Conservation (phyloP, 2,113 vertebrate genomes). For the Pterophyllum scalare region DNA sequence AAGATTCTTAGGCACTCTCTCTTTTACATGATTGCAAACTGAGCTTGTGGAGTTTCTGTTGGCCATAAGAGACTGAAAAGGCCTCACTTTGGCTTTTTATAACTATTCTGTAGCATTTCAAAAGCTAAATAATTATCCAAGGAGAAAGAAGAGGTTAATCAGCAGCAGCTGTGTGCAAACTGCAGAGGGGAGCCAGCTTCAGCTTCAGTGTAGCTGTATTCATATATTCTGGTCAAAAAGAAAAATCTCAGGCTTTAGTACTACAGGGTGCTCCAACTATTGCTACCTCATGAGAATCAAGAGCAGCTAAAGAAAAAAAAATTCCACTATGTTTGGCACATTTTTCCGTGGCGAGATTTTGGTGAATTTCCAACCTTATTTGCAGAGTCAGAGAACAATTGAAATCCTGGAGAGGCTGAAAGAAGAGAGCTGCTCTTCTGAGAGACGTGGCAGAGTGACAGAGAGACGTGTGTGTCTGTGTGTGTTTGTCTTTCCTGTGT, state of each 20-base stretch:
- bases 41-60: not conserved
- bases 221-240: not conserved
- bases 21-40: not conserved
- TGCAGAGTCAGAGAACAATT: not conserved
- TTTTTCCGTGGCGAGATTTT: not conserved
- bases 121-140: not conserved
- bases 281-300: not conserved
- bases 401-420: conserved; percentile 44
- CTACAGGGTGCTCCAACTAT: not conserved
- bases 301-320: not conserved
- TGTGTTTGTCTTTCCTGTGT: not conserved
- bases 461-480: not conserved
- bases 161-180: not conserved
- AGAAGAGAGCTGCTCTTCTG: not conserved
- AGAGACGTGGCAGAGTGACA: not conserved
- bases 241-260: not conserved
- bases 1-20: not conserved
- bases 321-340: not conserved
- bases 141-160: not conserved
- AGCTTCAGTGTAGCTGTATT: not conserved
- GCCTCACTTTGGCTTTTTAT: too few species aligned
- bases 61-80: not conserved
- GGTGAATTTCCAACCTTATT: not conserved
- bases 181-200: not conserved
- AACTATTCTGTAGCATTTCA: not conserved